Percentiles rank a stretch among this genome's conserved stretches.
phyloP scores from a whole-genome alignment of 2,888 invertebrate genomes.

The Chironomus tentans region DNA sequence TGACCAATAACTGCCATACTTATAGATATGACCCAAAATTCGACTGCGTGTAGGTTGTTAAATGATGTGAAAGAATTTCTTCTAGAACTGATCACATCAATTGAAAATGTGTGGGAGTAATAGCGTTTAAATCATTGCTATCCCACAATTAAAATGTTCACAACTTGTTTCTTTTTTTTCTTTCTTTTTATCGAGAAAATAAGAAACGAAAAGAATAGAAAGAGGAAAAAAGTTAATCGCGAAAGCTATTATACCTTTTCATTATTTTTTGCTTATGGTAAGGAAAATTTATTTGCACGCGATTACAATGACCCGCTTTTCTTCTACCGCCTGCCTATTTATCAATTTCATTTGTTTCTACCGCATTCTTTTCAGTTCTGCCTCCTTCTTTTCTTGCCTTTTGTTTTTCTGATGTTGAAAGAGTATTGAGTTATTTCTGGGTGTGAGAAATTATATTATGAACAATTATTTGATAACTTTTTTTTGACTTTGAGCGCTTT shows the following conservation, averaged over 20 bases:
- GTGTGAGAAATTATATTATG: not conserved
- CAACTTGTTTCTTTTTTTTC: not conserved
- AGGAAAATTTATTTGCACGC: conserved; percentile 24
- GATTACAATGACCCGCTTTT: not conserved
- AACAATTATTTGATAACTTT: conserved; percentile 20
- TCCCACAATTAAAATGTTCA: no score
- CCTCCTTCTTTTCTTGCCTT: no score
- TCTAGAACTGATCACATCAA: no score
- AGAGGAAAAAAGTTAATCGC: conserved; percentile 21
- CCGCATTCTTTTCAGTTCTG: no score
- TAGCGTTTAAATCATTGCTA: no score
- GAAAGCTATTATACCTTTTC: conserved; percentile 22
- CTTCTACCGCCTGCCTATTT: conserved; percentile 9
- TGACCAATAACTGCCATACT: not conserved
- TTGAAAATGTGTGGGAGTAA: no score
- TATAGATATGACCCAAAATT: not conserved
- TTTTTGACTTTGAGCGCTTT: not conserved
- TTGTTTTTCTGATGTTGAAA: no score
- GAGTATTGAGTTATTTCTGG: no score
- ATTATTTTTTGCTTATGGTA: conserved; percentile 11
- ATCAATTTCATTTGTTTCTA: conserved; percentile 9
- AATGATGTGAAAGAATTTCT: no score
- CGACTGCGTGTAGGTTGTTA: no score
- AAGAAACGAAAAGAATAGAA: not conserved
- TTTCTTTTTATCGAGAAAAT: not conserved